phyloP scores from a whole-genome alignment of 2,797 vertebrate genomes.

The Hemibagrus guttatus region DNA sequence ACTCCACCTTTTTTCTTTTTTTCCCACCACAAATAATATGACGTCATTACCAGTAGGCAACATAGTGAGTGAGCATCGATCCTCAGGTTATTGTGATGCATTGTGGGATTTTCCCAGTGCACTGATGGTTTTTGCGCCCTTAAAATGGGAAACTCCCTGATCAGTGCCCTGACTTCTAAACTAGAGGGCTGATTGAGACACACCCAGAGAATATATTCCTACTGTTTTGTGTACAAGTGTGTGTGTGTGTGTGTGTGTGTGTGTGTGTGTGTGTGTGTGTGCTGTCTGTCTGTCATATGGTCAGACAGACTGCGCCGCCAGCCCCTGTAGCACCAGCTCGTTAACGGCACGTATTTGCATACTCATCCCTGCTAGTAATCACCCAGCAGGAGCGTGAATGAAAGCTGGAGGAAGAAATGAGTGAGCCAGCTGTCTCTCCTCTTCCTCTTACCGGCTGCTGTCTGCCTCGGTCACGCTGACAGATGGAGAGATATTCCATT shows the following conservation, averaged over 20 bases:
- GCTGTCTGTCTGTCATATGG: slow-evolving; percentile 6
- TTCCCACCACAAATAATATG: no score
- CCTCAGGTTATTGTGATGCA: no score
- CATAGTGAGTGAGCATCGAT: no score
- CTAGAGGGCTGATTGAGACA: no score
- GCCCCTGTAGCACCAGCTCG: slow-evolving; percentile 41
- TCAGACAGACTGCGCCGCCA: slow-evolving; percentile 35
- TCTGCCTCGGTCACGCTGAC: slow-evolving; percentile 58
- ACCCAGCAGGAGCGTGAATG: slow-evolving; percentile 63
- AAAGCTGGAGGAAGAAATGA: slow-evolving; percentile 56
- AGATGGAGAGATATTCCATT: slow-evolving; percentile 60
- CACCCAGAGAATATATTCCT: background rate
- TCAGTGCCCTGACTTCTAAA: no score
- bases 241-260: slow-evolving; percentile 21
- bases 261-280: background rate
- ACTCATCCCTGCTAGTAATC: slow-evolving; percentile 58
- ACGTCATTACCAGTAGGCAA: no score
- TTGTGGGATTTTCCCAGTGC: no score
- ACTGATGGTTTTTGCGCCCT: no score
- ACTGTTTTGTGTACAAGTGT: background rate
- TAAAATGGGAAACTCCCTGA: no score
- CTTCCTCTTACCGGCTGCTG: slow-evolving; percentile 56
- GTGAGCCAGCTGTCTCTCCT: slow-evolving; percentile 48
- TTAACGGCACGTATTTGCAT: slow-evolving; percentile 53
- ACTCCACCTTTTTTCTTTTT: no score